phyloP scores from a whole-genome alignment of 1,140 invertebrate species.

The Polypedilum pembai region DNA sequence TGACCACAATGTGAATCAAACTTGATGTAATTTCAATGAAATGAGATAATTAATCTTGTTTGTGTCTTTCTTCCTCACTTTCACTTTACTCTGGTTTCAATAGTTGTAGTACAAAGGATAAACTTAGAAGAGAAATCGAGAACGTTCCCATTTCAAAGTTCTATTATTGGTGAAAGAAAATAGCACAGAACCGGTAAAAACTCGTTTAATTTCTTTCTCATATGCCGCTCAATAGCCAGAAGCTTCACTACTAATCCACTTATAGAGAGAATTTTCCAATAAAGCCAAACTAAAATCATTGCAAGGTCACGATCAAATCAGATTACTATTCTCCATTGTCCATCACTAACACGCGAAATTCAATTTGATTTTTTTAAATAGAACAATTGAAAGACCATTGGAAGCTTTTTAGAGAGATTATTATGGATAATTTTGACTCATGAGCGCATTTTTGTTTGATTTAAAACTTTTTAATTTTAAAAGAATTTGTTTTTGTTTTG shows the following conservation, averaged over 20 bases:
- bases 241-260: not conserved
- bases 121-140: not conserved
- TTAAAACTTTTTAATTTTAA: no score
- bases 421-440: no score
- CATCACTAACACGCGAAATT: not conserved
- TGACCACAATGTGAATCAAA: no score
- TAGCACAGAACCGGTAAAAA: slow-evolving; percentile 11
- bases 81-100: not conserved
- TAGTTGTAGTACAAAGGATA: not conserved
- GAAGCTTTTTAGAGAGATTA: no score
- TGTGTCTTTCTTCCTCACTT: not conserved
- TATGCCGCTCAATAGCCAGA: slow-evolving; percentile 1
- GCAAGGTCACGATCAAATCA: not conserved
- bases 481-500: no score
- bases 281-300: not conserved
- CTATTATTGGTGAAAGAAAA: slow-evolving; percentile 1
- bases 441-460: no score
- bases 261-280: not conserved
- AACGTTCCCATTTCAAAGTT: not conserved
- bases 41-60: not conserved
- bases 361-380: not conserved
- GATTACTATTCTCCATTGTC: not conserved
- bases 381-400: not conserved
- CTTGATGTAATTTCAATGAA: not conserved
- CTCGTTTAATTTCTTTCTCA: not conserved